These are phyloP conservation scores for Scomber scombrus DNA, from an alignment of 2,113 vertebrate species.

Conservation along the genomic window DNA sequence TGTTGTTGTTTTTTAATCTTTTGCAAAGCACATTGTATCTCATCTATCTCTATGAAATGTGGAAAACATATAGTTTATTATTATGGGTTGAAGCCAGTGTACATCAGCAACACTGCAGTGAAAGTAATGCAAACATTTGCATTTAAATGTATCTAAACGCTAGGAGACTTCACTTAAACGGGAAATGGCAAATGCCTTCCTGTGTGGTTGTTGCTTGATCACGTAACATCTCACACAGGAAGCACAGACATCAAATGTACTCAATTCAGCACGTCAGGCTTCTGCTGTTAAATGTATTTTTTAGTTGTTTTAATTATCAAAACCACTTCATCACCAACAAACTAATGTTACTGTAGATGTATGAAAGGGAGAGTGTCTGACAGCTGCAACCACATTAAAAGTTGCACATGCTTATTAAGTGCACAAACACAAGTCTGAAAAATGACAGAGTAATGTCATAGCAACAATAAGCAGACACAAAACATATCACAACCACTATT, in stretches of 20 bases:
- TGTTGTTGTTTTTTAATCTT: not conserved
- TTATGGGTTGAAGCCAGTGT: not conserved
- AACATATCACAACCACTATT: not conserved
- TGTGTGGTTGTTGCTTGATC: constrained; percentile 58
- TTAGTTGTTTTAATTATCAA: not conserved
- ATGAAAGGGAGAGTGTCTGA: not conserved
- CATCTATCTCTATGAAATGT: not conserved
- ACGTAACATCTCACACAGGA: constrained; percentile 39
- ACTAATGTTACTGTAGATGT: not conserved
- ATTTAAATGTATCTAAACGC: too few species aligned
- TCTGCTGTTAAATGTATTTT: not conserved
- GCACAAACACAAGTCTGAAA: not conserved
- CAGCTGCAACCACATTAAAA: fast-evolving
- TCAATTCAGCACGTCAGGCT: not conserved
- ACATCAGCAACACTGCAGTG: not conserved
- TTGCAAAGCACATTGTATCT: not conserved
- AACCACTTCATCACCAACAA: not conserved
- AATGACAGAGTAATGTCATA: not conserved
- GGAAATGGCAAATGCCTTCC: constrained; percentile 50
- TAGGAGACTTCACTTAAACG: not conserved
- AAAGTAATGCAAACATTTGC: constrained; percentile 10
- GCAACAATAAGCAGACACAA: not conserved
- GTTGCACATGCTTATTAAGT: not conserved
- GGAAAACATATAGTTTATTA: not conserved
- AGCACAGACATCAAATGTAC: constrained; percentile 7